These are phyloP conservation scores for Aleiodes alternator DNA, from an alignment of 2,888 invertebrate species.

Conservation along the genomic window DNA sequence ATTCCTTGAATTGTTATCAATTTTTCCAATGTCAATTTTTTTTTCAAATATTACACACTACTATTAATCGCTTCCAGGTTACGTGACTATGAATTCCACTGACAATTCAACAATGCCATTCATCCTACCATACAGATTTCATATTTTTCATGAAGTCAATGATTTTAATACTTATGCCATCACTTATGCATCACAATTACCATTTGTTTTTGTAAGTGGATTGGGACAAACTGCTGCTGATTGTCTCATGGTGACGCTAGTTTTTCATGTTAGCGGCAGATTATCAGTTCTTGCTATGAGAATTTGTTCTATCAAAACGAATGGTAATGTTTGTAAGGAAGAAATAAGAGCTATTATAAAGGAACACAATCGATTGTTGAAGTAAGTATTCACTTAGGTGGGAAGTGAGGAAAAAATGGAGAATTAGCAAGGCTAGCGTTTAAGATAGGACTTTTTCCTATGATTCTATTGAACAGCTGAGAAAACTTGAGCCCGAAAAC, in stretches of 20 bases:
- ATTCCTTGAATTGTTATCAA: too few relatives aligned
- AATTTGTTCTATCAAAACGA: conserved; percentile 56
- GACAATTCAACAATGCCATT: conserved; percentile 50
- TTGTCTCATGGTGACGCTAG: conserved; percentile 64
- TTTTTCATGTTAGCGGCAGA: conserved; percentile 65
- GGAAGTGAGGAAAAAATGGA: too few relatives aligned
- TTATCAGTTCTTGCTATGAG: conserved; percentile 61
- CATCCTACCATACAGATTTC: conserved; percentile 65
- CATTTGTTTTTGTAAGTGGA: conserved; percentile 63
- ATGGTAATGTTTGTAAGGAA: conserved; percentile 48
- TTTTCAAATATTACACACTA: too few relatives aligned
- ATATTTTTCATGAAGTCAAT: conserved; percentile 62
- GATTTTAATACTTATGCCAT: conserved; percentile 59
- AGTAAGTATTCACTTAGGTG: conserved; percentile 50
- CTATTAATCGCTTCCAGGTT: not conserved
- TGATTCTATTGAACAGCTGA: too few relatives aligned
- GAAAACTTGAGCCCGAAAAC: too few relatives aligned
- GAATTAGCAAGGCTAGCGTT: too few relatives aligned
- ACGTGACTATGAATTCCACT: not conserved
- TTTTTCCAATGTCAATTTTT: too few relatives aligned
- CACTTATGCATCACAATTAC: conserved; percentile 61
- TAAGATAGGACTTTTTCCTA: too few relatives aligned
- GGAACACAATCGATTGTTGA: conserved; percentile 59
- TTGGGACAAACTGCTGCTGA: conserved; percentile 63
- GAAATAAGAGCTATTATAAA: conserved; percentile 58